phyloP scores from a whole-genome alignment of 2,797 vertebrate genomes.

The Knipowitschia caucasica region DNA sequence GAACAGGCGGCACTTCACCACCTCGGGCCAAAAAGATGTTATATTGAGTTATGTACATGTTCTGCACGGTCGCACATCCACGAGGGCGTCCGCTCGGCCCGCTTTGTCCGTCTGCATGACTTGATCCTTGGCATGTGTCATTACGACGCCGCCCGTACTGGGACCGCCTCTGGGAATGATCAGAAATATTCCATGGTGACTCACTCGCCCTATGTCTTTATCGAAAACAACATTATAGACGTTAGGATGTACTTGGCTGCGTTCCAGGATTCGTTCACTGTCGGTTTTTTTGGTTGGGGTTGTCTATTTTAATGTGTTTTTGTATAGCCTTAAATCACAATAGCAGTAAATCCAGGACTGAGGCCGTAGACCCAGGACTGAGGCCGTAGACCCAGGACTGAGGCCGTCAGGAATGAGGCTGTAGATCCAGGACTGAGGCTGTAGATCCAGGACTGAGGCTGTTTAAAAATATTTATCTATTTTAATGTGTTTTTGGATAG shows the following conservation, averaged over 20 bases:
- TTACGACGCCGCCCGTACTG: conserved; percentile 28
- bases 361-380: no score
- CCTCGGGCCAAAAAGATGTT: conserved; percentile 5
- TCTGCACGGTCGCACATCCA: conserved; percentile 28
- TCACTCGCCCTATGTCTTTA: conserved; percentile 27
- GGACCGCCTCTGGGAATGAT: conserved; percentile 25
- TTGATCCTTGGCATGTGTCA: conserved; percentile 41
- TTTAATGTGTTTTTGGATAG: no score
- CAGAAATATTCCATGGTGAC: conserved; percentile 45
- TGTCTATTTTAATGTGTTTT: no score
- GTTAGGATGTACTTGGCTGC: conserved; percentile 32
- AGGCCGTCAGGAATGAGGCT: no score
- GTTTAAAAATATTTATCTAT: no score
- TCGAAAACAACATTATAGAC: conserved; percentile 31
- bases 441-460: no score
- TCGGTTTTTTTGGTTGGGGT: no score
- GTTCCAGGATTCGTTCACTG: conserved; percentile 6
- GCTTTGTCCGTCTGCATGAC: conserved; percentile 41
- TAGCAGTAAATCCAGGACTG: no score
- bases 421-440: no score
- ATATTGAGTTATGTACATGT: conserved; percentile 1
- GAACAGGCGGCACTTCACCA: conserved; percentile 10
- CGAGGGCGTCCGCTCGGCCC: conserved; percentile 26
- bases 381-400: no score
- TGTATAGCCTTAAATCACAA: no score